A percentile compares a stretch with the other conserved stretches of the same genome.
Conservation (phyloP, 2,888 invertebrate genomes). For the Seira ritae region DNA sequence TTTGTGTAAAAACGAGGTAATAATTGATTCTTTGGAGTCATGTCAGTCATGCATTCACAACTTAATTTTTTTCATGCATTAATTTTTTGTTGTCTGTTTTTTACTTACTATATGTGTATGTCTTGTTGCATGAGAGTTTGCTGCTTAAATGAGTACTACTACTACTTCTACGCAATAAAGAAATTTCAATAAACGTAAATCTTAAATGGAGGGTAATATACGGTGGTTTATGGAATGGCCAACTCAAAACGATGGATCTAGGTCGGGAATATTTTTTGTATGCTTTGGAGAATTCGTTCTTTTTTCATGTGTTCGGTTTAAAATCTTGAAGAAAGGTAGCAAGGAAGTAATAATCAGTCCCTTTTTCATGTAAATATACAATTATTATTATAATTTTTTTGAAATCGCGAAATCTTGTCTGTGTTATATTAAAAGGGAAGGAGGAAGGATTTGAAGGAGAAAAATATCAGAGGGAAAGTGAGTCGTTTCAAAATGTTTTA, state of each 20-base stretch:
- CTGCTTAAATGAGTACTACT: too few species aligned
- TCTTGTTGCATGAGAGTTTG: background rate
- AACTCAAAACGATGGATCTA: background rate
- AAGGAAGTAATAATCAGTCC: conserved; percentile 22
- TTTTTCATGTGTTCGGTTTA: conserved; percentile 37
- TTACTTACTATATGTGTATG: background rate
- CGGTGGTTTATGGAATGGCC: too few species aligned
- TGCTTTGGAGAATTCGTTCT: background rate
- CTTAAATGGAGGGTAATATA: too few species aligned
- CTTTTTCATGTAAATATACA: conserved; percentile 15
- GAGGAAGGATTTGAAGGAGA: background rate
- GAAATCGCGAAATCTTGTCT: conserved; percentile 52
- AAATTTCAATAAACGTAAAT: too few species aligned
- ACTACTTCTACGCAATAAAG: too few species aligned
- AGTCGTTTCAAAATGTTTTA: background rate
- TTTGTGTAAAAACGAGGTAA: conserved; percentile 29
- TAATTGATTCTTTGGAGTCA: too few species aligned
- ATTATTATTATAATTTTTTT: conserved; percentile 9
- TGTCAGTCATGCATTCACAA: background rate
- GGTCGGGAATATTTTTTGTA: background rate
- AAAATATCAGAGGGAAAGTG: conserved; percentile 4
- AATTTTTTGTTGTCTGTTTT: background rate
- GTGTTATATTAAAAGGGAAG: conserved; percentile 45
- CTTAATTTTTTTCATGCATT: background rate
- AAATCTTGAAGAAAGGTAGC: conserved; percentile 20